Evolutionary conservation across 2,797 vertebrate genomes (phyloP).

Genomic region (Muscicapa striata): DNA sequence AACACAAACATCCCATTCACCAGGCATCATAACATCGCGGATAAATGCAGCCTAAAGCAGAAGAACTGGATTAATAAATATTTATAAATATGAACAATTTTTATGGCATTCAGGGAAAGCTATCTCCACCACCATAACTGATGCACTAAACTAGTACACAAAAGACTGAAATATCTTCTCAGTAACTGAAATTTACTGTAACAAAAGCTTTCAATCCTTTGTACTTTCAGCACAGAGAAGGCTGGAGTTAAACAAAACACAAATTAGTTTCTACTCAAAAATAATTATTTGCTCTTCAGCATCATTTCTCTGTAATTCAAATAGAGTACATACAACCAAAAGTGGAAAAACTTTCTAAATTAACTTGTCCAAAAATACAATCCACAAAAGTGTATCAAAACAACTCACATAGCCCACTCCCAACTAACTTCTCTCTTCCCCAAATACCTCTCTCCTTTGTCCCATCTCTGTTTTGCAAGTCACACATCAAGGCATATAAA

Average conservation of each 20-base stretch:
- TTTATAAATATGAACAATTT: not conserved
- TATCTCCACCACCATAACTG: not conserved
- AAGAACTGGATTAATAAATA: conserved; percentile 34
- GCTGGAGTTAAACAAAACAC: not conserved
- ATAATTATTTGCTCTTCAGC: not conserved
- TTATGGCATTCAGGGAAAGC: not conserved
- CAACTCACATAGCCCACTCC: accelerated
- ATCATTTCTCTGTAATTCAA: not conserved
- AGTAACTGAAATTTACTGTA: not conserved
- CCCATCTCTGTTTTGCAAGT: not conserved
- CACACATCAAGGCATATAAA: not conserved
- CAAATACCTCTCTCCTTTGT: not conserved
- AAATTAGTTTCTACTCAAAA: not conserved
- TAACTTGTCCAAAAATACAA: not conserved
- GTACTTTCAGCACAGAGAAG: not conserved
- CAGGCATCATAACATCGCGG: conserved; percentile 85
- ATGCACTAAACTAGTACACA: not conserved
- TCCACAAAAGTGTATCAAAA: not conserved
- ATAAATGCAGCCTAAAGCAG: conserved; percentile 82
- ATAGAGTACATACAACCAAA: not conserved
- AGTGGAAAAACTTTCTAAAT: not conserved
- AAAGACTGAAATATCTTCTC: not conserved
- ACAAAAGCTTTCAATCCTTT: not conserved
- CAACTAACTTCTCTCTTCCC: not conserved
- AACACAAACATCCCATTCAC: conserved; percentile 86